phyloP scores from a whole-genome alignment of 2,113 vertebrate genomes.

The Nycticebus coucang region DNA sequence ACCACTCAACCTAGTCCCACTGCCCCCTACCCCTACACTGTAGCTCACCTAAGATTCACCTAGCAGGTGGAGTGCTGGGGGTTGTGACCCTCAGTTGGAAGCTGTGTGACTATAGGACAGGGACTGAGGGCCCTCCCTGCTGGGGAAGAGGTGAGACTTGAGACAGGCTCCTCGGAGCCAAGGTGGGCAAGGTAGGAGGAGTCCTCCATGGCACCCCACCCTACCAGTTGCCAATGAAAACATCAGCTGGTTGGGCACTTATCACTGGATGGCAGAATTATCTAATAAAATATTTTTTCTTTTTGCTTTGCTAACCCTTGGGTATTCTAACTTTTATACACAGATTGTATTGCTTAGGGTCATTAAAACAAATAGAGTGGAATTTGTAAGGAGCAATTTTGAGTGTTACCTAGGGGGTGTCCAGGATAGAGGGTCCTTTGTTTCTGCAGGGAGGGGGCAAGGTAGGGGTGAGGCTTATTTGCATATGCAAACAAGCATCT shows the following conservation, averaged over 20 bases:
- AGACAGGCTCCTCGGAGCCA: not conserved
- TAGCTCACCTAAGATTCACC: not conserved
- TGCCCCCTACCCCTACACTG: rapidly evolving
- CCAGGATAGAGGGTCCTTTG: rapidly evolving
- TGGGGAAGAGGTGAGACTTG: not conserved
- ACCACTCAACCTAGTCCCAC: too few species aligned
- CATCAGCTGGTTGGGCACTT: not conserved
- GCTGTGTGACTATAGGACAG: too few species aligned
- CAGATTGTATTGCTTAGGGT: not conserved
- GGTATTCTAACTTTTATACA: not conserved
- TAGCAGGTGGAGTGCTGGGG: not conserved
- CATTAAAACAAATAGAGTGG: not conserved
- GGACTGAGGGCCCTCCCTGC: not conserved
- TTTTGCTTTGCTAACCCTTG: not conserved
- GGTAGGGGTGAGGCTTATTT: not conserved
- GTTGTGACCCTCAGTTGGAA: not conserved
- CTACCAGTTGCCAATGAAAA: not conserved
- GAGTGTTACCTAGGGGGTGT: not conserved
- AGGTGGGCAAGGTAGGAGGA: not conserved
- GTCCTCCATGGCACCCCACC: not conserved
- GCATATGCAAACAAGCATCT: not conserved
- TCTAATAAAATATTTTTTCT: not conserved
- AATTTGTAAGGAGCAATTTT: not conserved
- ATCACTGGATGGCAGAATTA: not conserved
- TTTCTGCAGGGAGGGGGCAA: not conserved